Evolutionary conservation across 2,888 invertebrate species (phyloP).

Genomic region (Nephrotoma appendiculata): DNA sequence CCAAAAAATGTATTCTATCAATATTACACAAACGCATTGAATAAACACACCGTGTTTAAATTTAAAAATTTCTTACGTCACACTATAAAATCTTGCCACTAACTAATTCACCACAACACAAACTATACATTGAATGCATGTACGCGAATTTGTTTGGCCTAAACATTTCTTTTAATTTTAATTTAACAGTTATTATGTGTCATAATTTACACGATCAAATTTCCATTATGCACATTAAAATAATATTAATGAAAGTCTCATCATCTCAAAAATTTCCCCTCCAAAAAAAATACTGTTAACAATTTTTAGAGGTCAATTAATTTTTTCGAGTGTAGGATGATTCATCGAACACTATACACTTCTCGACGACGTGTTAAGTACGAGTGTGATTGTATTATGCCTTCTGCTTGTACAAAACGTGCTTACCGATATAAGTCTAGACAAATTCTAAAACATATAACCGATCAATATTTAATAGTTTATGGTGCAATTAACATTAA

Average conservation of each 20-base stretch:
- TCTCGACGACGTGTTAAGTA: background rate
- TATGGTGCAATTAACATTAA: background rate
- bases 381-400: background rate
- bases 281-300: too few species aligned
- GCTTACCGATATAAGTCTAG: background rate
- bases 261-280: too few species aligned
- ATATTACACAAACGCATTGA: background rate
- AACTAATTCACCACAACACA: background rate
- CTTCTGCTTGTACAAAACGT: background rate
- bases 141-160: background rate
- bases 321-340: background rate
- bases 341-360: background rate
- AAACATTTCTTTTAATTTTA: background rate
- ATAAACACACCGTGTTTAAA: background rate
- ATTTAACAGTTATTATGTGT: background rate
- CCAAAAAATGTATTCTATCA: background rate
- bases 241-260: too few species aligned
- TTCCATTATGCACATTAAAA: background rate
- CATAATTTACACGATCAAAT: background rate
- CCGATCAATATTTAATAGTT: background rate
- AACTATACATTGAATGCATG: background rate
- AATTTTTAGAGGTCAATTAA: too few species aligned
- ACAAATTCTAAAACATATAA: background rate
- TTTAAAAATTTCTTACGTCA: background rate
- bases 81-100: background rate